Conservation (phyloP, 2,113 vertebrate species). For the Pangasianodon gigas region DNA sequence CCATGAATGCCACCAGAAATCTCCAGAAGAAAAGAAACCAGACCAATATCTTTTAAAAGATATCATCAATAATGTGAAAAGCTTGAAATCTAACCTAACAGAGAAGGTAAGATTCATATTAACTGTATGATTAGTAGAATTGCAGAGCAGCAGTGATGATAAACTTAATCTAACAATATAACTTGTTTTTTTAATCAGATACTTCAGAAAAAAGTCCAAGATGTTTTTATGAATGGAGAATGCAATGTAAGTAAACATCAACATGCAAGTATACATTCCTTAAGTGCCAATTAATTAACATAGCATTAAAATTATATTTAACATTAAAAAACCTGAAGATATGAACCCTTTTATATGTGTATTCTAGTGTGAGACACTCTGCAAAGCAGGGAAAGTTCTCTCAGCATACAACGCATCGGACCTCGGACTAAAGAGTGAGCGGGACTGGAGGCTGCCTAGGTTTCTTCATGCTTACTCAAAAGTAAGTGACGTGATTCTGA, state of each 20-base stretch:
- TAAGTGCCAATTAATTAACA: background rate
- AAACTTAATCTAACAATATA: background rate
- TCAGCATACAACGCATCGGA: background rate
- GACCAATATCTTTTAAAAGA: background rate
- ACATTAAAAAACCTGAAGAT: background rate
- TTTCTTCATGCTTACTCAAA: background rate
- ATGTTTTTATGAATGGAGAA: background rate
- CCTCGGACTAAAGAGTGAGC: background rate
- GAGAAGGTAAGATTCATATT: background rate
- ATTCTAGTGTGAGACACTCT: background rate
- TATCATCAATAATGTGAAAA: background rate
- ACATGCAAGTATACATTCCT: background rate
- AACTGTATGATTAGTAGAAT: background rate
- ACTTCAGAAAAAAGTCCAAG: background rate
- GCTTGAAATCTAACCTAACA: background rate
- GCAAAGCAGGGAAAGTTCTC: slow-evolving; percentile 12
- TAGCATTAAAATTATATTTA: background rate
- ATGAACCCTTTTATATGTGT: background rate
- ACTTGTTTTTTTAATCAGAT: background rate
- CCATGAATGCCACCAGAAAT: background rate
- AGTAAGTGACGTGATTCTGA: slow-evolving; percentile 20
- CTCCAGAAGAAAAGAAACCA: background rate
- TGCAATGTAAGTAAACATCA: slow-evolving; percentile 12
- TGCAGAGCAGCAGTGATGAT: background rate
- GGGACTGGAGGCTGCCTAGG: background rate